These are phyloP conservation scores for Cephus spinipes DNA, from an alignment of 2,888 invertebrate species.

Conservation along the genomic window DNA sequence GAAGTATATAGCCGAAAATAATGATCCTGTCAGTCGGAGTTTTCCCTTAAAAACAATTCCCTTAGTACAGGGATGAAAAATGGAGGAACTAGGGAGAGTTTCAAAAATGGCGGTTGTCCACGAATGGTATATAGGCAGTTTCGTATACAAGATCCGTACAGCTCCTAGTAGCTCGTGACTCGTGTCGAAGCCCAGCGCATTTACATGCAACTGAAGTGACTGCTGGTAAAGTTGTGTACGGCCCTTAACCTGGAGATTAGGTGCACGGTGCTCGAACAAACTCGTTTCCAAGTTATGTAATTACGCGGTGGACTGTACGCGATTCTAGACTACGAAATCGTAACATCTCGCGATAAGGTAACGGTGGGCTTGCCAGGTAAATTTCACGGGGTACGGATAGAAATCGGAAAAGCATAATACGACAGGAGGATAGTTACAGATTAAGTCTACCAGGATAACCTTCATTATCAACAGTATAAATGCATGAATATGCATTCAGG, in stretches of 20 bases:
- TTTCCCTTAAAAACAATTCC: too few species aligned
- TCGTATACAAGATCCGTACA: too few species aligned
- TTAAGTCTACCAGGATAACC: background rate
- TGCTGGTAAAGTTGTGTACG: background rate
- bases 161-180: background rate
- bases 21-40: background rate
- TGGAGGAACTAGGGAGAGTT: too few species aligned
- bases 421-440: background rate
- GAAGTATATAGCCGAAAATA: too few species aligned
- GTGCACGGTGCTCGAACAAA: slow-evolving; percentile 10
- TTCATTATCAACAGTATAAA: background rate
- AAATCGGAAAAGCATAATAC: background rate
- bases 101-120: background rate
- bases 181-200: background rate
- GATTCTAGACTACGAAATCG: slow-evolving; percentile 9
- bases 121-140: background rate
- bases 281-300: slow-evolving; percentile 45
- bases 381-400: background rate
- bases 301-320: slow-evolving; percentile 30
- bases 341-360: background rate
- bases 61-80: too few species aligned
- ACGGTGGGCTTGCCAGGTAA: background rate
- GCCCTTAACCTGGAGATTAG: background rate
- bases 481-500: background rate
- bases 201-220: background rate